Base-by-base conservation (phyloP, 2,888 invertebrate genomes). In the Campoplex capitator region DNA sequence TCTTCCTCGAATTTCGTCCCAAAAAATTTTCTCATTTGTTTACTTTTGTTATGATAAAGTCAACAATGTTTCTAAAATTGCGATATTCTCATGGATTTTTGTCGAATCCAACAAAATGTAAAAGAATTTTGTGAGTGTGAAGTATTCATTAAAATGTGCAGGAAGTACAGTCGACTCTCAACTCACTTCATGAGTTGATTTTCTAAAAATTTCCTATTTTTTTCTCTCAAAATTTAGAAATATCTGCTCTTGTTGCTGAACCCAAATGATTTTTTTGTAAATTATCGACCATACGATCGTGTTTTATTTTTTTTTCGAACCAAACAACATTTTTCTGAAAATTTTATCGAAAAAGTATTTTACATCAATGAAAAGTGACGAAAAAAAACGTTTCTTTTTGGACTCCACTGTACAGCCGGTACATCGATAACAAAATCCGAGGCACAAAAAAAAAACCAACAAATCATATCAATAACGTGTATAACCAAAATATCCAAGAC, bases 391-490 rank as follows among this genome's bases (percentile, higher is more conserved):
- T 18, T n/a, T 7, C 4, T 28, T 32, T 62, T 32, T 32, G 7
- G 32, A 62, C 7, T 32, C 3, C 32, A 62, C 62, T 62, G 62
- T 62, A 62, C 32, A 58, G 28, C 28, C 28, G 28, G 28, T 58
- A 28, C 62, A 11, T 32, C 28, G 28, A 13, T 58, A 3, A 58
- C 28, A 11, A 62, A 62, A 62, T 0, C 16, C 28, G 32, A 32
- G 62, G 62, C 32, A 16, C 4, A 16, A 62, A 9, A 62, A 62
- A 32, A 62, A 62, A 62, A 45, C 45, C 45, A 62, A 13, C 13
- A 62, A 62, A 62, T 62, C 32, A 62, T 62, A 62, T 62, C 32
- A 16, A 62, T 62, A 62, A 32, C 32, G 62, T 62, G 32, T 62
- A 16, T 62, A 32, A 62, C 32, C 16, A 62, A 62, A 62, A 62